These are phyloP conservation scores for Cydia strobilella DNA, from an alignment of 1,140 invertebrate genomes.

Conservation along the genomic window DNA sequence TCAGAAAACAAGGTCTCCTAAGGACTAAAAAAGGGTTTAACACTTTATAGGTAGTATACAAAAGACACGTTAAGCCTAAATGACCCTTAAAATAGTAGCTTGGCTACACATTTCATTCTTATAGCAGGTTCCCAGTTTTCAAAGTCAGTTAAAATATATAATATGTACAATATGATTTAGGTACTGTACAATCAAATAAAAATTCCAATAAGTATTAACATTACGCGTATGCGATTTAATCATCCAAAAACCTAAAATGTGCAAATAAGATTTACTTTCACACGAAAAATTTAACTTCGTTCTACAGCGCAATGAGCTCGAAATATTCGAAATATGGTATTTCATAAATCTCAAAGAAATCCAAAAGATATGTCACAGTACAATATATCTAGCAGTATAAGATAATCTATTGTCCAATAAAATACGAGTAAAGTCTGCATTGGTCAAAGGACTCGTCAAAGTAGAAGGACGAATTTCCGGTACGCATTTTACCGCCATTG, in stretches of 20 bases:
- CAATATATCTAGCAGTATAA: neutral
- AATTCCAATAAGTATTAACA: neutral
- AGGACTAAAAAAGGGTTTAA: no score
- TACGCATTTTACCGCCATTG: neutral
- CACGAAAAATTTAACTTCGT: neutral
- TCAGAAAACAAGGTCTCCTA: no score
- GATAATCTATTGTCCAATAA: constrained; percentile 23
- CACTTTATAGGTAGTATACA: no score
- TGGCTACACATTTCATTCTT: no score
- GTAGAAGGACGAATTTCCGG: constrained; percentile 26
- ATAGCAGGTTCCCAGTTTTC: no score
- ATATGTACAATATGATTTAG: no score
- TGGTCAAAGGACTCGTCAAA: neutral
- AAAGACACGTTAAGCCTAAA: no score
- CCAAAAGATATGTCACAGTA: neutral
- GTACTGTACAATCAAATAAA: neutral
- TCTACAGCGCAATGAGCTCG: neutral
- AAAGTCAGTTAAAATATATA: no score
- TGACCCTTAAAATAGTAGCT: no score
- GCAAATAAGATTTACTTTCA: neutral
- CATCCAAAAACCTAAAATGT: neutral
- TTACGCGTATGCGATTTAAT: no score
- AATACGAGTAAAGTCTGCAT: constrained; percentile 31
- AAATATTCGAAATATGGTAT: neutral
- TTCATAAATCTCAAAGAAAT: neutral